A percentile compares a stretch with the other conserved stretches of the same genome.
Conservation (phyloP, 2,888 invertebrate genomes). For the Tenthredo livida region DNA sequence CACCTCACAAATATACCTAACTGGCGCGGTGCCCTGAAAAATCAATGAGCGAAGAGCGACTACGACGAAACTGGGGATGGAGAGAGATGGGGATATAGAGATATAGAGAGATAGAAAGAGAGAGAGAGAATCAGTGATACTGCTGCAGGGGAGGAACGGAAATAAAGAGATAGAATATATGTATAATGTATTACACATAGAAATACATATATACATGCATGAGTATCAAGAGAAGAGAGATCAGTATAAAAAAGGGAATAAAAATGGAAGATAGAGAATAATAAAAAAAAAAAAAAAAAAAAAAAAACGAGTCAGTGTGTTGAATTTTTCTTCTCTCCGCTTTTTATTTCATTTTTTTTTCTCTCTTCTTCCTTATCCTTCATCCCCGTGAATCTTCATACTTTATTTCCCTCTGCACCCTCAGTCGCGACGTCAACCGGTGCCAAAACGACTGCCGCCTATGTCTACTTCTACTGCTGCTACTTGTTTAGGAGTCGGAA, state of each 20-base stretch:
- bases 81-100: not conserved
- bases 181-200: not conserved
- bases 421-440: not conserved
- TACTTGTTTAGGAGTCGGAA: not conserved
- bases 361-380: not conserved
- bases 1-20: slow-evolving; percentile 46
- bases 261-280: not conserved
- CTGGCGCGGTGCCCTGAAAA: slow-evolving; percentile 43
- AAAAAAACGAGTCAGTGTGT: slow-evolving; percentile 8
- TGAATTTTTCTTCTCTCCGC: slow-evolving; percentile 6
- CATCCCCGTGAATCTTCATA: not conserved
- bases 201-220: not conserved
- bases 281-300: not conserved
- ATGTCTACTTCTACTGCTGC: not conserved
- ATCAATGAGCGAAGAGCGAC: slow-evolving; percentile 42
- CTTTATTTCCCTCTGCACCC: not conserved
- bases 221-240: not conserved
- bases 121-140: slow-evolving; percentile 4
- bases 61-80: not conserved
- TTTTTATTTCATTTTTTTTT: not conserved
- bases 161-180: not conserved
- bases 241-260: not conserved
- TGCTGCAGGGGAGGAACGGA: not conserved
- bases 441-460: slow-evolving; percentile 16
- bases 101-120: not conserved